Percentiles rank a stretch among this genome's conserved stretches.
phyloP scores from a whole-genome alignment of 2,797 vertebrate genomes.

The Paramormyrops hopkinsi region DNA sequence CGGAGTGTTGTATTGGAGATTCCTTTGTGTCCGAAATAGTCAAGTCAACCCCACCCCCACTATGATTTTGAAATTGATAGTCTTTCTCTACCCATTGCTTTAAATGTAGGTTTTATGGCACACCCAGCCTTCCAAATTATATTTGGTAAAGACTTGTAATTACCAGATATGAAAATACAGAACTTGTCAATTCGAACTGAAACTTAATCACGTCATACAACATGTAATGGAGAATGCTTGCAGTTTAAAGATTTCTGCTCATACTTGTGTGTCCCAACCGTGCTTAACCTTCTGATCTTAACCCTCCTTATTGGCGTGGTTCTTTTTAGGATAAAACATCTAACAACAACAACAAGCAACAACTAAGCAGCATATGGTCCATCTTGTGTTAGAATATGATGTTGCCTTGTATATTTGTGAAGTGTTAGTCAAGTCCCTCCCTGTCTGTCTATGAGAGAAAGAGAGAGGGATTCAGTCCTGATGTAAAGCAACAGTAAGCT shows the following conservation, averaged over 20 bases:
- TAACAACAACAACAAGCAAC: background rate
- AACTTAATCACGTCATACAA: background rate
- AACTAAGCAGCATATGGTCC: background rate
- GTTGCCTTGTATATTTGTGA: background rate
- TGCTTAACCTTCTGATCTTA: background rate
- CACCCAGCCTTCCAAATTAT: background rate
- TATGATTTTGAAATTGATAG: background rate
- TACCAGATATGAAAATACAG: background rate
- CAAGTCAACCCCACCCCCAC: slow-evolving; percentile 8
- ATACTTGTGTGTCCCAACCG: too few relatives aligned
- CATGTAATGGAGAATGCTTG: background rate
- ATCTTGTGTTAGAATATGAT: background rate
- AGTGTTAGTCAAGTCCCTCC: background rate
- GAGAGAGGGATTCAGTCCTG: background rate
- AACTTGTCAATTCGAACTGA: background rate
- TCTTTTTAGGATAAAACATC: background rate
- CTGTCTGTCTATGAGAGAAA: background rate
- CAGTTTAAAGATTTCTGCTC: background rate
- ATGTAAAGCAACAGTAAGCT: background rate
- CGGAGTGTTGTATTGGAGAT: slow-evolving; percentile 41
- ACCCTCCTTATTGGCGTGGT: background rate
- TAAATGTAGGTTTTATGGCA: slow-evolving; percentile 32
- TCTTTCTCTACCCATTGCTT: slow-evolving; percentile 8
- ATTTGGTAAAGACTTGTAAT: background rate
- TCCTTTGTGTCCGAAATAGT: slow-evolving; percentile 47